Conservation (phyloP, 2,797 vertebrate genomes). For the Spinus olivaceus region DNA sequence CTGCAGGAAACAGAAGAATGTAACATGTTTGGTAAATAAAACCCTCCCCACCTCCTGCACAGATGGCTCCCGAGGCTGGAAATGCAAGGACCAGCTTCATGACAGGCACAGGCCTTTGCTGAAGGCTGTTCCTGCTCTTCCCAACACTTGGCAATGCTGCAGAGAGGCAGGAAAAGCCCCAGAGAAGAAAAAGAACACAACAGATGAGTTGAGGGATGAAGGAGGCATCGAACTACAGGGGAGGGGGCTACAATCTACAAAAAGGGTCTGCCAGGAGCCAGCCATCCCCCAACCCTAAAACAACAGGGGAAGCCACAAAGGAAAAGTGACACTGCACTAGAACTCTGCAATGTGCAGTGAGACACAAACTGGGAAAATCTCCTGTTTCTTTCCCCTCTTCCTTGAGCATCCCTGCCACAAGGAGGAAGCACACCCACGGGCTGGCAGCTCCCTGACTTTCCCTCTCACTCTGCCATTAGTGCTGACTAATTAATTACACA, state of each 20-base stretch:
- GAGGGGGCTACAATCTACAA: not conserved
- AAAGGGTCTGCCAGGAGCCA: not conserved
- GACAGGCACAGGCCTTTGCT: not conserved
- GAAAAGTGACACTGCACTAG: fast-evolving
- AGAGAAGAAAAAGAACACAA: not conserved
- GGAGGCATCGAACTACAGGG: not conserved
- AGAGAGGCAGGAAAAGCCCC: not conserved
- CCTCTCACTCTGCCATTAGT: not conserved
- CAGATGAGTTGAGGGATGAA: not conserved
- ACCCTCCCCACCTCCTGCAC: not conserved
- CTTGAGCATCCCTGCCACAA: not conserved
- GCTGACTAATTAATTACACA: not conserved
- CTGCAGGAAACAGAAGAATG: not conserved
- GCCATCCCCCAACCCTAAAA: not conserved
- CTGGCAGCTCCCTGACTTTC: not conserved
- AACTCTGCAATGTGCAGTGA: not conserved
- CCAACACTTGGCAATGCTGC: not conserved
- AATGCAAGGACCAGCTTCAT: not conserved
- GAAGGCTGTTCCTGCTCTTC: not conserved
- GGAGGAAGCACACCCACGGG: not conserved
- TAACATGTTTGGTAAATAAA: not conserved
- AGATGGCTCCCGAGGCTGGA: not conserved
- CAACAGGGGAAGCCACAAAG: not conserved
- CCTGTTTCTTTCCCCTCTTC: not conserved
- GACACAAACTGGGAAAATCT: not conserved